A percentile compares a stretch with the other conserved stretches of the same genome.
Conservation (phyloP, 2,888 invertebrate species). For the Agonopterix subpropinquella region DNA sequence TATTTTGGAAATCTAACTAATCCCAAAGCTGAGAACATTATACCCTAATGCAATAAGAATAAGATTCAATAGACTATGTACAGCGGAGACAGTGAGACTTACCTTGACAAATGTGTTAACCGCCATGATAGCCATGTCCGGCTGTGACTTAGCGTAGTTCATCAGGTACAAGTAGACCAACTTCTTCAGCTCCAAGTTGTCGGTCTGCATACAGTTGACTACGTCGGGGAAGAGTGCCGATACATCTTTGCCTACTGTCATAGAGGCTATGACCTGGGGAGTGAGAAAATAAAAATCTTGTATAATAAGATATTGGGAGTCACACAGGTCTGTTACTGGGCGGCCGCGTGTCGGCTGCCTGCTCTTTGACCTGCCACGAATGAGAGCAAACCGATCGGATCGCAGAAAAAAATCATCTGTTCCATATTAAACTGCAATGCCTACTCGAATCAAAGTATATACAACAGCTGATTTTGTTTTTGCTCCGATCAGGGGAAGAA, state of each 20-base stretch:
- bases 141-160: constrained; percentile 99
- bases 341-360: too few species aligned
- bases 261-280: constrained; percentile 95
- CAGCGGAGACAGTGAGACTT: constrained; percentile 26
- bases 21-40: not conserved
- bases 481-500: too few species aligned
- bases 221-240: constrained; percentile 99
- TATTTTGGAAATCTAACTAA: too few species aligned
- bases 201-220: constrained; percentile 99
- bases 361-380: too few species aligned
- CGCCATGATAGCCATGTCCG: constrained; percentile 99
- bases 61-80: not conserved
- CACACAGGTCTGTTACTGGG: too few species aligned
- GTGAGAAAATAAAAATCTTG: too few species aligned
- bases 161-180: constrained; percentile 98
- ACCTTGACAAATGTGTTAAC: constrained; percentile 99
- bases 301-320: too few species aligned
- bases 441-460: too few species aligned
- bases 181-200: constrained; percentile 98
- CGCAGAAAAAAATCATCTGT: too few species aligned
- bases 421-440: too few species aligned
- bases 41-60: not conserved
- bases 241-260: constrained; percentile 99
- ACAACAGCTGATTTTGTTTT: too few species aligned
- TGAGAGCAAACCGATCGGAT: too few species aligned